Evolutionary conservation across 2,888 invertebrate species (phyloP).

Genomic region (Halictus ligatus): DNA sequence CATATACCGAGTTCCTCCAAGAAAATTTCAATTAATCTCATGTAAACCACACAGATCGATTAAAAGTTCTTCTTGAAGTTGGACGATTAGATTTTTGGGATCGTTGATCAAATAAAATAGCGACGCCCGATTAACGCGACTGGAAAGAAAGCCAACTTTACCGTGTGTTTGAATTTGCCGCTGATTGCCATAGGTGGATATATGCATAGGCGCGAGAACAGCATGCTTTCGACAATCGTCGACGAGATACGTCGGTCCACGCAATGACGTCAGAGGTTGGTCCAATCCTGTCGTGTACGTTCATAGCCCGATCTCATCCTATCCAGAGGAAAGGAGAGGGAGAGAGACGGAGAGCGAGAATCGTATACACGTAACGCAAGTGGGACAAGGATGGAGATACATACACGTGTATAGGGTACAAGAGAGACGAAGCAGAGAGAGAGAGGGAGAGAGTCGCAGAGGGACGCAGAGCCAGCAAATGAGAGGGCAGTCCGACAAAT

Average conservation of each 20-base stretch:
- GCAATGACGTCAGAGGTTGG: constrained; percentile 75
- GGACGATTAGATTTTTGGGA: background rate
- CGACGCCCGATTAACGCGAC: constrained; percentile 35
- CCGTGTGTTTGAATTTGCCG: constrained; percentile 78
- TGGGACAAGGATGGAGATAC: constrained; percentile 12
- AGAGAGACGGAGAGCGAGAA: constrained; percentile 11
- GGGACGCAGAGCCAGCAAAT: constrained; percentile 67
- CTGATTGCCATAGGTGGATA: constrained; percentile 75
- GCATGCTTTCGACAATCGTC: constrained; percentile 74
- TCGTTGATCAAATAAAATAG: background rate
- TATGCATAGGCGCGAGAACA: constrained; percentile 66
- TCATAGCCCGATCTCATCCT: constrained; percentile 61
- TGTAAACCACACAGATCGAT: constrained; percentile 17
- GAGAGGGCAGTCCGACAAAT: constrained; percentile 68
- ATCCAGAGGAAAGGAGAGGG: constrained; percentile 23
- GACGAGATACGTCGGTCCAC: constrained; percentile 72
- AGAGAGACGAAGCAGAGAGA: constrained; percentile 6
- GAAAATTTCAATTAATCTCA: constrained; percentile 26
- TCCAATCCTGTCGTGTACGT: constrained; percentile 69
- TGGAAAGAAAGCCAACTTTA: constrained; percentile 43
- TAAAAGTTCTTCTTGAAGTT: background rate
- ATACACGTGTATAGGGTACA: constrained; percentile 26
- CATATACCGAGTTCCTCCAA: background rate
- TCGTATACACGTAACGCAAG: background rate
- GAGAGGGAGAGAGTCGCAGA: constrained; percentile 41